These are phyloP conservation scores for Eidolon helvum DNA, from an alignment of 2,113 vertebrate genomes.

Conservation along the genomic window DNA sequence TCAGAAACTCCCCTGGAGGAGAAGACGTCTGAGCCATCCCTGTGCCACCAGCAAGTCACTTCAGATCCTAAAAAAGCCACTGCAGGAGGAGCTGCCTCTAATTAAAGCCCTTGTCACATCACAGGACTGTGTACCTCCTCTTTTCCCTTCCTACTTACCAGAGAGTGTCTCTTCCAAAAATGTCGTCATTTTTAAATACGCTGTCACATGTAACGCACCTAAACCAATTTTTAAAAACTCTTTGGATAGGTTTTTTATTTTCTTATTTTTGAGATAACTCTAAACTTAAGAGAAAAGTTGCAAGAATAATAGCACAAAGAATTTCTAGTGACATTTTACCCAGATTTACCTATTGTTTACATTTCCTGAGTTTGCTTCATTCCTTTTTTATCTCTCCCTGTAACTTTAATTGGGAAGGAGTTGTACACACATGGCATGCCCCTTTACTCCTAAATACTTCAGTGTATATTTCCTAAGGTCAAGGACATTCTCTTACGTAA, in stretches of 20 bases:
- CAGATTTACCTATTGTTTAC: background rate
- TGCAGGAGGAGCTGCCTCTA: background rate
- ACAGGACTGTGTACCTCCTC: background rate
- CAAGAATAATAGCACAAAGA: background rate
- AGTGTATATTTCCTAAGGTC: background rate
- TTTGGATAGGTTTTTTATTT: background rate
- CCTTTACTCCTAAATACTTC: background rate
- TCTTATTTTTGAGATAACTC: background rate
- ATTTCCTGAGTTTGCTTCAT: background rate
- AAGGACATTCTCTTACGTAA: background rate
- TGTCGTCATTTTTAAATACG: background rate
- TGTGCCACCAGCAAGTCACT: conserved; percentile 26
- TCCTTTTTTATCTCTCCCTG: background rate
- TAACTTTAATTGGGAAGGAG: background rate
- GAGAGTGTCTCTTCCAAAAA: background rate
- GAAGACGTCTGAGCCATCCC: conserved; percentile 67
- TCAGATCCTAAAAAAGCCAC: background rate
- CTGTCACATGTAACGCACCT: background rate
- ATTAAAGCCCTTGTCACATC: conserved; percentile 58
- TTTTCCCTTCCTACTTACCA: background rate
- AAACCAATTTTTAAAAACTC: background rate
- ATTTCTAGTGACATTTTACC: background rate
- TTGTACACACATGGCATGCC: background rate
- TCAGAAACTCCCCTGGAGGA: conserved; percentile 75
- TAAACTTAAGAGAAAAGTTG: background rate